Conservation (phyloP, 2,888 invertebrate genomes). For the Troides oblongomaculatus region DNA sequence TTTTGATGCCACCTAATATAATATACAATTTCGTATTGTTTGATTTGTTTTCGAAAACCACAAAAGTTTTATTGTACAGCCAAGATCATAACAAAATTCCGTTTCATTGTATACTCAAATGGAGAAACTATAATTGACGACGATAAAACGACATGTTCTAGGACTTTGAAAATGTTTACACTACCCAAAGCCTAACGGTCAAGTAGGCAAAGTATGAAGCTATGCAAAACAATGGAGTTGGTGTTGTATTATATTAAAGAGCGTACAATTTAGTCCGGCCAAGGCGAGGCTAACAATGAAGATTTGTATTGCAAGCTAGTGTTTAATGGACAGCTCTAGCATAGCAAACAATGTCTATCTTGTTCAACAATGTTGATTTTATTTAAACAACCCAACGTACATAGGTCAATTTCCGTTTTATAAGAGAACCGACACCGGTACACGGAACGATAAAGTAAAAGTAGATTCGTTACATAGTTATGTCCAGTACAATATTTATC, state of each 20-base stretch:
- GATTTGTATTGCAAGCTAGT: neutral
- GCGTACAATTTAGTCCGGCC: neutral
- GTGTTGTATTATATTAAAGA: neutral
- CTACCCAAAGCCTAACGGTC: neutral
- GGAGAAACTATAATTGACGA: neutral
- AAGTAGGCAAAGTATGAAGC: neutral
- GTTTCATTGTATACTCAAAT: neutral
- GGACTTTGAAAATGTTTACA: conserved; percentile 1
- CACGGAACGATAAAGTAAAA: neutral
- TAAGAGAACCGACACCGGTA: neutral
- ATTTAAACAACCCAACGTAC: neutral
- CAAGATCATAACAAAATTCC: neutral
- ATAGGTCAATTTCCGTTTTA: neutral
- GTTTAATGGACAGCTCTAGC: neutral
- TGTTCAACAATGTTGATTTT: neutral
- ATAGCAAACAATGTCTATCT: neutral
- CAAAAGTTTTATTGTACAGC: neutral
- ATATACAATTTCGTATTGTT: too few species aligned
- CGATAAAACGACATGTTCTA: too few species aligned
- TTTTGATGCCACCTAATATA: too few species aligned
- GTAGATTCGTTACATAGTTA: neutral
- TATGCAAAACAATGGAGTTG: neutral
- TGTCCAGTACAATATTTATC: too few species aligned
- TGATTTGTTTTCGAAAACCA: neutral
- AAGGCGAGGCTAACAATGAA: conserved; percentile 1